These are phyloP conservation scores for Thera britannica DNA, from an alignment of 2,888 invertebrate species.

Conservation along the genomic window DNA sequence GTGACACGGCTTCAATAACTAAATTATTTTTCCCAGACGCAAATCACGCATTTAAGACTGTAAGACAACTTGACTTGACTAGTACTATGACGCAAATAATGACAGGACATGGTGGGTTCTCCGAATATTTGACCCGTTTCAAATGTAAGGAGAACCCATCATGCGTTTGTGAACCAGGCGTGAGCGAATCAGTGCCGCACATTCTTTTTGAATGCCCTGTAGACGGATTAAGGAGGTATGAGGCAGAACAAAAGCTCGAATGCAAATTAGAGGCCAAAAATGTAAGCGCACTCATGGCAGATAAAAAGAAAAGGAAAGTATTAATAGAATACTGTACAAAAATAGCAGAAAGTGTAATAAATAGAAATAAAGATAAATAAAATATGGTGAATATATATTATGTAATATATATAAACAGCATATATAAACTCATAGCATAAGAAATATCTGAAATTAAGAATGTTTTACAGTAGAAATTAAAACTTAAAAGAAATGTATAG, in stretches of 20 bases:
- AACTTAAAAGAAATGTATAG: not conserved
- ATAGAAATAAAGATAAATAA: not conserved
- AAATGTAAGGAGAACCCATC: slow-evolving; percentile 14
- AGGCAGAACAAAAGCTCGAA: not conserved
- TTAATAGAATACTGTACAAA: not conserved
- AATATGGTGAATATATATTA: not conserved
- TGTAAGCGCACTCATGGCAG: not conserved
- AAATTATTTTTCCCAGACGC: slow-evolving; percentile 25
- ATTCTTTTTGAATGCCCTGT: slow-evolving; percentile 4
- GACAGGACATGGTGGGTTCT: not conserved
- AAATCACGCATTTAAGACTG: not conserved
- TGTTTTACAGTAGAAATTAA: not conserved
- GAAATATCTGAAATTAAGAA: not conserved
- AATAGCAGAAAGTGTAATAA: not conserved
- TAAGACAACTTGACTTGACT: not conserved
- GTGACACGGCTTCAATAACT: not conserved
- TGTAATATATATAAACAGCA: no score
- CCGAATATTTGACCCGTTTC: slow-evolving; percentile 9
- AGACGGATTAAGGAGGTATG: not conserved
- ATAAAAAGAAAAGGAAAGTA: not conserved
- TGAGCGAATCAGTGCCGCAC: not conserved
- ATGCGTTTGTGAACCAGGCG: slow-evolving; percentile 10
- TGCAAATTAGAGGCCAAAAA: not conserved
- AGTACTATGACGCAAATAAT: not conserved
- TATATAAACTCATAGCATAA: not conserved